Conservation (phyloP, 2,888 invertebrate genomes). For the Nemotelus nigrinus region DNA sequence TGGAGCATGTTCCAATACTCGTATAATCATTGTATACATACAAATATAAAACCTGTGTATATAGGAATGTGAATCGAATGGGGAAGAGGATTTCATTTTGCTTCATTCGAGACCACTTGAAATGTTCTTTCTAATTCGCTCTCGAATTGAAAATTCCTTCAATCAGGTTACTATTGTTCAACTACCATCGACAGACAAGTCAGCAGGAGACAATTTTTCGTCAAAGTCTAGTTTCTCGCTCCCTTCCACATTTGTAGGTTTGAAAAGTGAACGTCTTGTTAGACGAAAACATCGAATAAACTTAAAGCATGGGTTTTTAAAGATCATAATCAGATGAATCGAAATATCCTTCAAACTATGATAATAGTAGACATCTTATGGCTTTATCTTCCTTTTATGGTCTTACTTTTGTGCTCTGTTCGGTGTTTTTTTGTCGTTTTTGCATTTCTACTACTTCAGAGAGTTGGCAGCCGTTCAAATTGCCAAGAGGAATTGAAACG, state of each 20-base stretch:
- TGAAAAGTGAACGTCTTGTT: not conserved
- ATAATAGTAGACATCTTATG: not conserved
- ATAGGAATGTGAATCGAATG: no score
- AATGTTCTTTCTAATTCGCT: not conserved
- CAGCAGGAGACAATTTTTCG: not conserved
- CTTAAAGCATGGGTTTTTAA: not conserved
- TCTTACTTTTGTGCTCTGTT: no score
- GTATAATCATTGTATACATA: no score
- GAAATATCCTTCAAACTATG: slow-evolving; percentile 33
- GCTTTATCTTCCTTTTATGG: no score
- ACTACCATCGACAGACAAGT: slow-evolving; percentile 5
- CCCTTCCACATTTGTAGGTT: not conserved
- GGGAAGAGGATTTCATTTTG: no score
- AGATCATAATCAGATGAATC: slow-evolving; percentile 27
- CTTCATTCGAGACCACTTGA: not conserved
- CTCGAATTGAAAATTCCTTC: slow-evolving; percentile 17
- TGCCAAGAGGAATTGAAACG: not conserved
- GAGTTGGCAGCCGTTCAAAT: slow-evolving; percentile 4
- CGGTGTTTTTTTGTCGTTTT: not conserved
- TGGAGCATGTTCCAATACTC: no score
- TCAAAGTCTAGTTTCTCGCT: not conserved
- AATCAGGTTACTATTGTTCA: slow-evolving; percentile 20
- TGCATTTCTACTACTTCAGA: not conserved
- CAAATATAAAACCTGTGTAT: no score
- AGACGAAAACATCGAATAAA: not conserved